phyloP scores from a whole-genome alignment of 2,113 vertebrate species.

The Thamnaconus septentrionalis region DNA sequence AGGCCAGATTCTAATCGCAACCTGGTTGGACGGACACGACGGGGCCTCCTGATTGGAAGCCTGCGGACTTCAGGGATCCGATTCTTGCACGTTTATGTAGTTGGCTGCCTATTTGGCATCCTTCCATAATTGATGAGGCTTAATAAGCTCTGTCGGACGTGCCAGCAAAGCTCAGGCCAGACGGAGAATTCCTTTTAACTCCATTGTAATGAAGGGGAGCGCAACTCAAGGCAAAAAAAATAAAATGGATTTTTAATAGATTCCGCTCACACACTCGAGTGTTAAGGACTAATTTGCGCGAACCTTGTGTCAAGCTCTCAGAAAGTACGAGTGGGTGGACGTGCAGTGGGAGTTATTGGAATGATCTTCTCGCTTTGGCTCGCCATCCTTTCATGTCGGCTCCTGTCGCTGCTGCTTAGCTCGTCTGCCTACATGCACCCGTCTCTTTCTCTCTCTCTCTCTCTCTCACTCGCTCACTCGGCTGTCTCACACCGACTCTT shows the following conservation, averaged over 20 bases:
- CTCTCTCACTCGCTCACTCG: no score
- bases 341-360: conserved; percentile 37
- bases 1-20: conserved; percentile 50
- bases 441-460: conserved; percentile 6
- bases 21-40: conserved; percentile 2
- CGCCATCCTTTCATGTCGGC: conserved; percentile 30
- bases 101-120: conserved; percentile 73
- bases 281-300: conserved; percentile 64
- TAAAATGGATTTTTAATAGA: conserved; percentile 76
- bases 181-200: conserved; percentile 68
- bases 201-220: conserved; percentile 60
- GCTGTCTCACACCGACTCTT: neutral
- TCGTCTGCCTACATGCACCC: conserved; percentile 13
- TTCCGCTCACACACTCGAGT: conserved; percentile 65
- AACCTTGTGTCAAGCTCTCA: conserved; percentile 49
- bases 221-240: conserved; percentile 54
- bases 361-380: conserved; percentile 33
- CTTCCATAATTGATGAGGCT: conserved; percentile 68
- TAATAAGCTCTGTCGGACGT: conserved; percentile 71
- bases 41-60: conserved; percentile 7
- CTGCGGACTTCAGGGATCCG: conserved; percentile 56
- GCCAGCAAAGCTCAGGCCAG: conserved; percentile 61
- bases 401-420: conserved; percentile 14
- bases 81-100: conserved; percentile 69
- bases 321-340: conserved; percentile 33